Conservation (phyloP, 2,797 vertebrate genomes). For the Enteromius trimaculatus region DNA sequence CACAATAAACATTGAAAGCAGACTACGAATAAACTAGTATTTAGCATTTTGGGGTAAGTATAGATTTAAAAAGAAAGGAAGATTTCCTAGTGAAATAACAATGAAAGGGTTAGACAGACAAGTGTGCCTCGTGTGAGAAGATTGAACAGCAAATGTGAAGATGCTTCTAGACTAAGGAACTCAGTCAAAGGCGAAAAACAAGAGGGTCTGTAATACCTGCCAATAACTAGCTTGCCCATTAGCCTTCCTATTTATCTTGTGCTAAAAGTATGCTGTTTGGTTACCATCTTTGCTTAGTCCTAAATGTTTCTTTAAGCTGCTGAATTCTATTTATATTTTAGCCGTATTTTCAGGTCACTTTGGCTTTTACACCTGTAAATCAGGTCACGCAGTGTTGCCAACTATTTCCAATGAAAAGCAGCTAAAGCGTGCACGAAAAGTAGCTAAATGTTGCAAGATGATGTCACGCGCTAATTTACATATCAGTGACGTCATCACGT, state of each 20-base stretch:
- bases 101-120: slow-evolving; percentile 7
- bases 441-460: too few relatives aligned
- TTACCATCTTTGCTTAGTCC: not conserved
- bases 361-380: not conserved
- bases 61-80: not conserved
- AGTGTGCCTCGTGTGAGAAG: slow-evolving; percentile 10
- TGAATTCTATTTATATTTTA: not conserved
- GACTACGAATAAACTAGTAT: not conserved
- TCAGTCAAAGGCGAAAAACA: slow-evolving; percentile 31
- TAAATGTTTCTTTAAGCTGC: slow-evolving; percentile 3
- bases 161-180: slow-evolving; percentile 30
- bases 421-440: too few relatives aligned
- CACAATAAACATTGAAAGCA: not conserved
- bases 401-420: too few relatives aligned
- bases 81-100: not conserved
- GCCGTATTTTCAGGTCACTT: not conserved
- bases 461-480: too few relatives aligned
- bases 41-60: not conserved
- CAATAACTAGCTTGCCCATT: not conserved
- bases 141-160: slow-evolving; percentile 39
- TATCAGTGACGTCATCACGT: too few relatives aligned
- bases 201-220: slow-evolving; percentile 5
- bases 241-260: slow-evolving; percentile 3
- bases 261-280: not conserved
- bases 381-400: not conserved